phyloP scores from a whole-genome alignment of 2,888 invertebrate genomes.

The Netelia virgata region DNA sequence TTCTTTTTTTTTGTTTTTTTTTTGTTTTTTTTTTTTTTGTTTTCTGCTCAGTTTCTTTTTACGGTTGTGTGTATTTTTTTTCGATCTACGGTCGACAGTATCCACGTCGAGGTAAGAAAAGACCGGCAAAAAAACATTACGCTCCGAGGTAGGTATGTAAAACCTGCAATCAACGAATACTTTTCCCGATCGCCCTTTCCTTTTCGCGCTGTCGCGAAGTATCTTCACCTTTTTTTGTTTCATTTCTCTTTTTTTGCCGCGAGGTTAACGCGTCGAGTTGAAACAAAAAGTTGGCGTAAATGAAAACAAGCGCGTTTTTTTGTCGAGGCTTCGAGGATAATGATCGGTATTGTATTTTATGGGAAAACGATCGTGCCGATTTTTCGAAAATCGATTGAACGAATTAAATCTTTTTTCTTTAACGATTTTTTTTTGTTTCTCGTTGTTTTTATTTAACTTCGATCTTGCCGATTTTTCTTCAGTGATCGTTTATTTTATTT shows the following conservation, averaged over 20 bases:
- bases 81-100: neutral
- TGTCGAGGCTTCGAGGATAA: too few species aligned
- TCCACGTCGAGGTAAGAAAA: neutral
- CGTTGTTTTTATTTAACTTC: neutral
- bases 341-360: too few species aligned
- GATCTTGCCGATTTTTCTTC: neutral
- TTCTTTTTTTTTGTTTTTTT: constrained; percentile 31
- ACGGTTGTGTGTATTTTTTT: neutral
- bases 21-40: neutral
- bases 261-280: too few species aligned
- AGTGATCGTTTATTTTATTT: neutral
- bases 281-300: too few species aligned
- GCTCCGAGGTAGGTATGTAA: constrained; percentile 3
- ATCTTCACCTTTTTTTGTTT: too few species aligned
- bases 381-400: neutral
- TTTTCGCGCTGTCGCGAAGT: neutral
- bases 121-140: constrained; percentile 1
- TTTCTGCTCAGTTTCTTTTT: neutral
- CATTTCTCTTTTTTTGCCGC: too few species aligned
- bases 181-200: neutral
- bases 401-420: neutral
- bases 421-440: neutral
- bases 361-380: too few species aligned
- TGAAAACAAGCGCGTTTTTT: too few species aligned
- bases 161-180: constrained; percentile 18